Evolutionary conservation across 2,888 invertebrate species (phyloP), one percentile per base, ranked within the genome.

Genomic region (Osmoderma eremita): DNA sequence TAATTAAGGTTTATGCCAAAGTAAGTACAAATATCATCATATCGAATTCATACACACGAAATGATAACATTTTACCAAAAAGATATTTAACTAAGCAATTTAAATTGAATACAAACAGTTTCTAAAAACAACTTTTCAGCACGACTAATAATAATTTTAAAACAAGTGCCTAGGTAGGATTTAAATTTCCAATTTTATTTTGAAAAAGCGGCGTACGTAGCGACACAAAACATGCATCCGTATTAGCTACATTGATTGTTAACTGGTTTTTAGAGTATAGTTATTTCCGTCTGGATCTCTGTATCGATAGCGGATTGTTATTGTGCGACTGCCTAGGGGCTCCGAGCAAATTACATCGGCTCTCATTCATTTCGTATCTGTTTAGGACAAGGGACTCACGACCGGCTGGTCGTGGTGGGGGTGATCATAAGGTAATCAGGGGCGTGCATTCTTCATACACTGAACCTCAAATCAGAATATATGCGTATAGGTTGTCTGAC

Each of bases 341-440:
- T 62, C 36, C 49, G 12, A 30, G 12, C 17, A 38, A 15, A 53
- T 38, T 53, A 49, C 62, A 62, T 62, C 49, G 49, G 18, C 48
- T 48, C 53, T 45, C 64, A 65, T 65, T 65, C 64, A 65, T 41
- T 15, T 54, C 64, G 42, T 41, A 24, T 51, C 45, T 64, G 64
- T 65, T 65, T 65, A 54, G 54, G 42, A 10, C 38, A 12, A 12
- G 38, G 53, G 30, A 30, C 36, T 53, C 30, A 38, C 53, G 38
- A 53, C 41, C 42, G 64, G 42, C 18, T 42, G 24, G 5, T 24
- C n/a, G 18, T 36, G 51, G 64, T 65, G 64, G 64, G 64, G 41
- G 54, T 15, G 30, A 65, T 48, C 15, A 62, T 48, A 18, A 18
- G 53, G 30, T 18, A 53, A 48, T 6, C 65, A 65, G 58, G 58